Evolutionary conservation across 2,113 vertebrate genomes (phyloP), one percentile per base, ranked within the genome.

Genomic region (Lycocorax pyrrhopterus): DNA sequence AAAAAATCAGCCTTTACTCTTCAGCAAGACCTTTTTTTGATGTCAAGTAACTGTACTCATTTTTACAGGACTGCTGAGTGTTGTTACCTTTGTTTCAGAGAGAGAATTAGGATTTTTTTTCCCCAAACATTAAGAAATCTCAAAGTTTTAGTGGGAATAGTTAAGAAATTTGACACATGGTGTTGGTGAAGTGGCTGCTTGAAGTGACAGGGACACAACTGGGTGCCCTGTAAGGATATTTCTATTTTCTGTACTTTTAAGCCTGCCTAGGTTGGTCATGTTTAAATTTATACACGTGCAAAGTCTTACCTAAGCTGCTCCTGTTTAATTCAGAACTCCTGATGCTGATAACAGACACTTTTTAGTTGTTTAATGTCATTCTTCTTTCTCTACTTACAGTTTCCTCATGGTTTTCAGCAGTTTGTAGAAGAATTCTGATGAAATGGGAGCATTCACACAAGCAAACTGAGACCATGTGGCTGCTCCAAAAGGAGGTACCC

Each of bases 271-370:
- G 22, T 22, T 29, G 49, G n/a, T 44, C 41, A 35, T 1, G 1
- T 43, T 72, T n/a, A 33, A 10, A 2, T 90, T 82, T 11, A 26
- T 10, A 20, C 27, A 20, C 0, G 0, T 33, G 44, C 27, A n/a
- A 74, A 78, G 8, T 16, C 43, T 49, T 23, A 20, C 46, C 41
- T 19, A 26, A 62, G 62, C 14, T 58, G 59, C 9, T 64, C 21
- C n/a, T 44, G 26, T 30, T 11, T 43, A 46, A 64, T 47, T 56
- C 46, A 47, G 27, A 81, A 16, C 21, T 86, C 27, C 26, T 56
- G 72, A 21, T 35, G 41, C 51, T 41, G n/a, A 2, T 19, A 32
- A 3, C 10, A 43, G 8, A 59, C 23, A 52, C 22, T 26, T 76
- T 51, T 33, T 14, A 39, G 14, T 55, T 3, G 15, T 46, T 74